Evolutionary conservation across 2,888 invertebrate species (phyloP).

Genomic region (Andricus curvator): DNA sequence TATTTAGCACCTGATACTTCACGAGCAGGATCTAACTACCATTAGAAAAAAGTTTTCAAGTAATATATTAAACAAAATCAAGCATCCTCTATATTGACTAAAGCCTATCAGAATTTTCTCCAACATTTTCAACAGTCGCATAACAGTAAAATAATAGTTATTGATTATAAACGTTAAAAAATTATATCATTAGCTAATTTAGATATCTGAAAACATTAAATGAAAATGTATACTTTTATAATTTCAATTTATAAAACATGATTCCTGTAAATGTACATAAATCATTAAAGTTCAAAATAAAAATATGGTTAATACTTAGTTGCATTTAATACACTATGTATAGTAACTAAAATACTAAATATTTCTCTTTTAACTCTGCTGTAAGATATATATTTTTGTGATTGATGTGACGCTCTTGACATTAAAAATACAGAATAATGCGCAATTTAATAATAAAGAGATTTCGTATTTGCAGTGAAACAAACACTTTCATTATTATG

Average conservation of each 20-base stretch:
- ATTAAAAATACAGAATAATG: not conserved
- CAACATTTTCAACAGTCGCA: not conserved
- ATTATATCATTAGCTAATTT: too few relatives aligned
- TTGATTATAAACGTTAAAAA: too few relatives aligned
- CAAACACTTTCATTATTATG: not conserved
- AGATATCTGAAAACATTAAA: too few relatives aligned
- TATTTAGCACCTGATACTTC: constrained; percentile 16
- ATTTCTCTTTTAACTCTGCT: too few relatives aligned
- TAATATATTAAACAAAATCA: not conserved
- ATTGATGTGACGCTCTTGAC: not conserved
- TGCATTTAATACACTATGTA: too few relatives aligned
- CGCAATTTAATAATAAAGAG: not conserved
- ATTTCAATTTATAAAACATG: not conserved
- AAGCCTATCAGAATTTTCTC: not conserved
- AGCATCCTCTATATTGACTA: not conserved
- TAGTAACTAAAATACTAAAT: not conserved
- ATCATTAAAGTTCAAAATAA: too few relatives aligned
- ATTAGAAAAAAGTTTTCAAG: not conserved
- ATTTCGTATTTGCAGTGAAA: not conserved
- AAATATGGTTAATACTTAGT: too few relatives aligned
- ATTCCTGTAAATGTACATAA: not conserved
- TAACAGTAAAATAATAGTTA: too few relatives aligned
- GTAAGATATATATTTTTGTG: not conserved
- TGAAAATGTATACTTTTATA: too few relatives aligned
- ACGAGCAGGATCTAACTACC: constrained; percentile 25